Conservation (phyloP, 92 coral and sea anemone genomes). For the Montipora capitata region DNA sequence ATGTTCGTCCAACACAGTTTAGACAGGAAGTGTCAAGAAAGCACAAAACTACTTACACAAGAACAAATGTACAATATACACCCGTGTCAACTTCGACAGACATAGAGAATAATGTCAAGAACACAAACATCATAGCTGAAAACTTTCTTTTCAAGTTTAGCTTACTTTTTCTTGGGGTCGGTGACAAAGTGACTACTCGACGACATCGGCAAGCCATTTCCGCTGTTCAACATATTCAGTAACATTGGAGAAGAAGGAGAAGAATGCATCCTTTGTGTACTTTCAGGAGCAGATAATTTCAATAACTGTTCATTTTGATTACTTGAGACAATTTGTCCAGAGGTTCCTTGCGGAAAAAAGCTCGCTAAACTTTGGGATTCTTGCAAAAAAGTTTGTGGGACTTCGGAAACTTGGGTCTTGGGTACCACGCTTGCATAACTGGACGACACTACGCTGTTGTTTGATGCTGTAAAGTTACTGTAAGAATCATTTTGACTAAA, state of each 20-base stretch:
- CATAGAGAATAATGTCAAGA: neutral
- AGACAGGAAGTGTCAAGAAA: conserved; percentile 30
- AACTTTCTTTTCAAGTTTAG: neutral
- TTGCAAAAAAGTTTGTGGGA: conserved; percentile 41
- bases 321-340: neutral
- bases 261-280: conserved; percentile 2
- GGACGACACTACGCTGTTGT: conserved; percentile 4
- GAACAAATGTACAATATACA: neutral
- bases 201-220: neutral
- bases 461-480: conserved; percentile 7
- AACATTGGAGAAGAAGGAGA: conserved; percentile 30
- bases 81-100: neutral
- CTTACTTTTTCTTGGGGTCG: conserved; percentile 54
- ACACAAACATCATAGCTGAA: neutral
- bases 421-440: neutral
- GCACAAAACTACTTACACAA: neutral
- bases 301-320: conserved; percentile 15
- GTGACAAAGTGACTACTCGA: neutral
- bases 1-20: neutral
- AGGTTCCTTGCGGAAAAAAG: conserved; percentile 9
- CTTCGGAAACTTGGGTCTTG: conserved; percentile 35
- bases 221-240: conserved; percentile 45
- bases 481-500: conserved; percentile 10
- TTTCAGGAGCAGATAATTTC: conserved; percentile 6
- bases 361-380: conserved; percentile 20